Conservation (phyloP, 2,888 invertebrate genomes). For the Ochropacha duplaris region DNA sequence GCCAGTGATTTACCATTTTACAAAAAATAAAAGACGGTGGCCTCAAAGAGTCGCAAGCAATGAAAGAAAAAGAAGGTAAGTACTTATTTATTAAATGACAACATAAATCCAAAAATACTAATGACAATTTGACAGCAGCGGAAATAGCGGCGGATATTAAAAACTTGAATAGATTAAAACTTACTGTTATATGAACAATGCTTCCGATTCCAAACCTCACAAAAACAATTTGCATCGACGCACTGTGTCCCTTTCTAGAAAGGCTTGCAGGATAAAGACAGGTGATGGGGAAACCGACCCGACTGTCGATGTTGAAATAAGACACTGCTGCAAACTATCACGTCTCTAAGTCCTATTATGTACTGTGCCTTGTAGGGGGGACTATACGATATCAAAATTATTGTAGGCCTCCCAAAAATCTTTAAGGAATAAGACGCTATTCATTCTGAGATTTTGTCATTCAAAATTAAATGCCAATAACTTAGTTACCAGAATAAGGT, state of each 20-base stretch:
- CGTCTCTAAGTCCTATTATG: conserved; percentile 33
- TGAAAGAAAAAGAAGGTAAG: no score
- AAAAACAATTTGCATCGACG: conserved; percentile 15
- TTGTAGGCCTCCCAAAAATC: conserved; percentile 45
- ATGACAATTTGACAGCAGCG: conserved; percentile 27
- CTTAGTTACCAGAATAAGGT: no score
- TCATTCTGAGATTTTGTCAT: no score
- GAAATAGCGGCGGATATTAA: conserved; percentile 33
- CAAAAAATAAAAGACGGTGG: not conserved
- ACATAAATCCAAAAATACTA: conserved; percentile 22
- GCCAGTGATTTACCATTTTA: not conserved
- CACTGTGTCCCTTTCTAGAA: conserved; percentile 22
- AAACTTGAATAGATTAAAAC: conserved; percentile 33
- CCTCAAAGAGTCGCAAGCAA: no score
- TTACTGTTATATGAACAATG: conserved; percentile 13
- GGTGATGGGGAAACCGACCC: conserved; percentile 43
- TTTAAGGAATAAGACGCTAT: not conserved
- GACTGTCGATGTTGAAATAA: conserved; percentile 41
- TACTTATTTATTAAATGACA: conserved; percentile 4
- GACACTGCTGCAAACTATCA: conserved; percentile 33
- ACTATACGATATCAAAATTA: conserved; percentile 48
- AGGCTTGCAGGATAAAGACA: conserved; percentile 8
- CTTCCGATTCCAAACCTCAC: conserved; percentile 21
- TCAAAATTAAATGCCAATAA: no score
- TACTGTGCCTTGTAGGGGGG: conserved; percentile 47